Evolutionary conservation across 30 jellyfish, hydroid and myxozoan species (phyloP), one percentile per base, ranked within the genome.

Genomic region (Cassiopea andromeda): DNA sequence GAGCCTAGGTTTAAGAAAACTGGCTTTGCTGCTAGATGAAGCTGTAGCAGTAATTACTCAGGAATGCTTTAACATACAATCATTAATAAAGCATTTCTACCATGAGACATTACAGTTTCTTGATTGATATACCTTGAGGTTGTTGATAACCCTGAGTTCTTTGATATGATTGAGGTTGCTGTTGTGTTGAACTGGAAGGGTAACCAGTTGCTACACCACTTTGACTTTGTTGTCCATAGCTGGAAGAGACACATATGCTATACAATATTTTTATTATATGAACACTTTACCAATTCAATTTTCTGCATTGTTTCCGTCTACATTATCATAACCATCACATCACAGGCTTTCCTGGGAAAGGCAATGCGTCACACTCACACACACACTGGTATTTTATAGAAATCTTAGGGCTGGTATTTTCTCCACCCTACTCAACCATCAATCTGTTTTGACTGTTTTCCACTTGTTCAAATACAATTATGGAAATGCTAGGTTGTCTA

Each of bases 131-230:
- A 85, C 84, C 76, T 60, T 75, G 84, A 15, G 77, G 85, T 48
- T 80, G 89, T 69, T 86, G 93, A 38, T 86, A 70, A 7, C 79
- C 73, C 8, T 16, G 87, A 75, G 73, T 59, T 16, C 82, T 84
- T 46, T 57, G 78, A 59, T 86, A 75, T 18, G 93, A 61, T 46
- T 75, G 68, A 27, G 78, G 78, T 44, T 75, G 93, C 47, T 77
- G 87, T 2, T 48, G 44, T 49, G 79, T n/a, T 59, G 87, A 38
- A 67, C 71, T 46, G 67, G 54, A 43, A 69, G 80, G 78, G 13
- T 84, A 73, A 38, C 79, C 89, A 3, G 70, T 60, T 68, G 78
- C 80, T 43, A 59, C 88, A 27, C 89, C 89, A 44, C 82, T 68
- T 75, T 85, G 93, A 44, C 77, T 59, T 68, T 27, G 88, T 64